A percentile compares a stretch with the other conserved stretches of the same genome.
phyloP scores from a whole-genome alignment of 1,140 invertebrate species.

The Magallana ariakensis region DNA sequence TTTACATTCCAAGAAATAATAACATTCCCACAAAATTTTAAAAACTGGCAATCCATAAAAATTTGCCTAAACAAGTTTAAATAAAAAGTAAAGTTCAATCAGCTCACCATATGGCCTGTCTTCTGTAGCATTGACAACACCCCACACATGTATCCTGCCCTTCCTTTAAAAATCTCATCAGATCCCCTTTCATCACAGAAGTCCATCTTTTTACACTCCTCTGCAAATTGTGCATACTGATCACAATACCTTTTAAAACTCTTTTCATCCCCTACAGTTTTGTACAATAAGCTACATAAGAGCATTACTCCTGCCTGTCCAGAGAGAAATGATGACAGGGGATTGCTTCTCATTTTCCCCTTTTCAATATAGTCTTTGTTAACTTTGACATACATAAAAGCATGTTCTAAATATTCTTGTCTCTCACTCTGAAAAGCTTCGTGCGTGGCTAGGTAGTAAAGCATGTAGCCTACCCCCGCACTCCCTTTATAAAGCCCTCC shows the following conservation, averaged over 20 bases:
- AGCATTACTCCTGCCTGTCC: conserved; percentile 80
- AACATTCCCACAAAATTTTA: no score
- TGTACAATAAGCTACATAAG: conserved; percentile 76
- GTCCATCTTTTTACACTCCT: conserved; percentile 81
- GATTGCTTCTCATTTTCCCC: conserved; percentile 57
- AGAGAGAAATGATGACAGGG: conserved; percentile 79
- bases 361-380: conserved; percentile 67
- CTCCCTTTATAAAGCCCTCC: conserved; percentile 81
- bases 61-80: no score
- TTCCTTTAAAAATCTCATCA: conserved; percentile 91
- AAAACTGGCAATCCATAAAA: no score
- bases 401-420: conserved; percentile 70
- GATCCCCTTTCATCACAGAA: conserved; percentile 85
- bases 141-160: conserved; percentile 89
- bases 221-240: conserved; percentile 73
- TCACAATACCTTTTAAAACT: conserved; percentile 65
- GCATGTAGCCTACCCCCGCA: conserved; percentile 81
- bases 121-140: conserved; percentile 84
- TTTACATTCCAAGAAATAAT: no score
- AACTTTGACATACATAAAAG: conserved; percentile 72
- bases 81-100: no score
- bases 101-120: conserved; percentile 62
- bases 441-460: conserved; percentile 77
- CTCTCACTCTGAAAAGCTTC: conserved; percentile 70
- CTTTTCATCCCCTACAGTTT: conserved; percentile 68